Base-by-base conservation (phyloP, 2,113 vertebrate species). In the Tachysurus fulvidraco region DNA sequence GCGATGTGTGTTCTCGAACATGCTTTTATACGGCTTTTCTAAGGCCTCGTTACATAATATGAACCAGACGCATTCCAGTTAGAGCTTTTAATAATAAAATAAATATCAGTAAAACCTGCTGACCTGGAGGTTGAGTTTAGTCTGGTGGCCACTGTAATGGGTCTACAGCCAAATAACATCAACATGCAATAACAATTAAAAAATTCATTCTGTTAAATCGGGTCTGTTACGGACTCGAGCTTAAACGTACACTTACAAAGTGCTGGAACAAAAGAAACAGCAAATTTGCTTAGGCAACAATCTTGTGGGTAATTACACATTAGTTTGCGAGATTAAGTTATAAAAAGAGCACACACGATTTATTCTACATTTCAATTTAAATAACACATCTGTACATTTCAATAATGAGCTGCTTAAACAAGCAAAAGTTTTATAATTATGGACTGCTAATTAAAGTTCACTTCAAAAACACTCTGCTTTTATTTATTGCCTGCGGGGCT, bases 361-460 rank as follows among this genome's bases (percentile, higher is more conserved):
- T n/a, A 74, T 28, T 79, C 46, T 71, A n/a, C 25, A 82, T 89
- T 84, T 73, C 78, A 87, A 64, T 87, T 92, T 88, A 59, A 87
- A 83, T 62, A 83, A 83, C 52, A 83, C 36, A 21, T 82, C 50
- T 77, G 36, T 36, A 36, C 17, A 83, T 88, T 83, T 73, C 81
- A 88, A 69, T 87, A 88, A 88, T 46, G 52, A 78, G 85, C 30
- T 36, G 73, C 59, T 88, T 74, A 30, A 79, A 59, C 62, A 30
- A 69, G 55, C n/a, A 73, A 85, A 67, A 57, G 82, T 57, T 87
- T 88, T 76, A 84, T 91, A 85, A 89, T 89, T 84, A 88, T 82
- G 23, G 85, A 76, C 62, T 90, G 90, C 92, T 92, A 91, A 94
- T 94, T 92, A 92, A 93, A 93, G 86, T 88, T 81, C 88, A 90